Conservation (phyloP, 2,888 invertebrate species). For the Lottia scabra region DNA sequence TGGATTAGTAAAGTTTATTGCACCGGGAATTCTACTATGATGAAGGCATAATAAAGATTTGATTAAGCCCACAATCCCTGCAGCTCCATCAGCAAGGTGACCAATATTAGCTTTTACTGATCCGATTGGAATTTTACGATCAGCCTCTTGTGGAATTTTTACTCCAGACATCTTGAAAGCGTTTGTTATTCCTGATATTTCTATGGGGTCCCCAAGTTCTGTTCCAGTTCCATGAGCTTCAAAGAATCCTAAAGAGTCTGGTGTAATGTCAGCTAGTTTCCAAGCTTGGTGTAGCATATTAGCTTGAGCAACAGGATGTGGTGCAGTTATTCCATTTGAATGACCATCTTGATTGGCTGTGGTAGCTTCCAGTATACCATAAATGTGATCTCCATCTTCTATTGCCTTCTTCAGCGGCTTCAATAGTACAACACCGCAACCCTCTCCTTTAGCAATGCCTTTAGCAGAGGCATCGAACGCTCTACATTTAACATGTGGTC, state of each 20-base stretch:
- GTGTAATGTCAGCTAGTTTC: constrained; percentile 13
- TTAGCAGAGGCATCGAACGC: constrained; percentile 22
- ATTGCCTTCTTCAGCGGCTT: constrained; percentile 20
- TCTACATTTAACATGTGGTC: constrained; percentile 13
- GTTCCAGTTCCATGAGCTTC: constrained; percentile 18
- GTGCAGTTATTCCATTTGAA: constrained; percentile 17
- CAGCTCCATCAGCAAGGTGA: neutral
- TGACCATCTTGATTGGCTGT: constrained; percentile 21
- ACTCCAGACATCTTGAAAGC: neutral
- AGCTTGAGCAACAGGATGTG: constrained; percentile 10
- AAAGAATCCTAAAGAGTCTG: constrained; percentile 10
- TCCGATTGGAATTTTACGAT: neutral
- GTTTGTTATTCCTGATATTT: neutral
- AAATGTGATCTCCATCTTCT: constrained; percentile 15
- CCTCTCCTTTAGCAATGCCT: constrained; percentile 17
- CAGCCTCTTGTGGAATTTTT: neutral
- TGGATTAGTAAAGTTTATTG: neutral
- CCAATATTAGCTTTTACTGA: constrained; percentile 3
- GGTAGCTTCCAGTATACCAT: constrained; percentile 12
- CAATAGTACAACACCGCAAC: constrained; percentile 17
- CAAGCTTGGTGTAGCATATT: constrained; percentile 12
- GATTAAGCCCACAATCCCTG: neutral
- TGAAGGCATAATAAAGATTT: neutral
- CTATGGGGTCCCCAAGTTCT: neutral
- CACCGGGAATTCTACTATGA: neutral